phyloP scores from a whole-genome alignment of 2,113 vertebrate species.

The Danio rerio region DNA sequence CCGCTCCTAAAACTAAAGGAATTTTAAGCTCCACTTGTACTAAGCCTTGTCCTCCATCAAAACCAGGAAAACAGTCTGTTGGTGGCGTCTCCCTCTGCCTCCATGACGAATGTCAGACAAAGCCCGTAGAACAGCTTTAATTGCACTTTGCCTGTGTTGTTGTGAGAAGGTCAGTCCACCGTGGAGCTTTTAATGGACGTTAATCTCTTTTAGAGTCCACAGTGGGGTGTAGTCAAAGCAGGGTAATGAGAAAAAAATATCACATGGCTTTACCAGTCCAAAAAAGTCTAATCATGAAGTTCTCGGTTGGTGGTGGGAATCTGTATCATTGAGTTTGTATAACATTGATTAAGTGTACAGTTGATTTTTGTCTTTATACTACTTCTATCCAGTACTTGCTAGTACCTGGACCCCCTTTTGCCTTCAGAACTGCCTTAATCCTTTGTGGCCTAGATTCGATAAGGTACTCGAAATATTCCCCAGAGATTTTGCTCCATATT shows the following conservation, averaged over 20 bases:
- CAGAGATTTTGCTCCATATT: no score
- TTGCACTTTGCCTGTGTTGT: slow-evolving; percentile 25
- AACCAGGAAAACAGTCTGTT: slow-evolving; percentile 59
- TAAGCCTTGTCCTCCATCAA: slow-evolving; percentile 58
- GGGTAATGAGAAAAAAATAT: slow-evolving; percentile 10
- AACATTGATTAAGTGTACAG: neutral
- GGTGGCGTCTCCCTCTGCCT: neutral
- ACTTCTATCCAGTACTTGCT: no score
- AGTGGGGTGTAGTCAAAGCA: slow-evolving; percentile 24
- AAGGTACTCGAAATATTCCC: no score
- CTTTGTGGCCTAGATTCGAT: no score
- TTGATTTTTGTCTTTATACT: neutral
- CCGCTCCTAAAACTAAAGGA: slow-evolving; percentile 64
- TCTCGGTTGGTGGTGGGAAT: neutral
- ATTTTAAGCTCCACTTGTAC: slow-evolving; percentile 73
- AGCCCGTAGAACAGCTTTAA: slow-evolving; percentile 8
- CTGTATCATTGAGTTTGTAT: neutral
- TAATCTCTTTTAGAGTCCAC: slow-evolving; percentile 25
- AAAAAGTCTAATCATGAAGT: neutral
- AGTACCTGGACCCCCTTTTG: no score
- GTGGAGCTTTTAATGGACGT: slow-evolving; percentile 15
- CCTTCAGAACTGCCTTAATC: no score
- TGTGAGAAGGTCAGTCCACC: slow-evolving; percentile 13
- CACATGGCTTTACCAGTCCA: neutral
- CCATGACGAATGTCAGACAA: neutral